Percentiles rank a stretch among this genome's conserved stretches.
Evolutionary conservation across 2,113 vertebrate genomes (phyloP).

Genomic region (Neofelis nebulosa): DNA sequence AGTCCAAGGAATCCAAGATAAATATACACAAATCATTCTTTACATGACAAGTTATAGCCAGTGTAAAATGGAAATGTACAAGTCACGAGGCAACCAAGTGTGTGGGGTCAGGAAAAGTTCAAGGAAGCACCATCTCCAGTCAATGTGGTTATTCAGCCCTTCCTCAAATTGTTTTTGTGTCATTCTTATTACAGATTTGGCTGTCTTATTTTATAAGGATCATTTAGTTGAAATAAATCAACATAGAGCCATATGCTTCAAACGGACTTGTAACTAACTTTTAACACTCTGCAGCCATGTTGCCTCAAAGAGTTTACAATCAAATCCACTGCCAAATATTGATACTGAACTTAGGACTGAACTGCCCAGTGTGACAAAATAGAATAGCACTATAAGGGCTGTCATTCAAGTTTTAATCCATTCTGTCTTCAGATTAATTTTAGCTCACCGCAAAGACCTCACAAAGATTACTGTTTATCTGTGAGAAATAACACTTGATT

Average conservation of each 20-base stretch:
- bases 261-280: not conserved
- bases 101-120: not conserved
- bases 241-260: not conserved
- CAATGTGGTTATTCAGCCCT: not conserved
- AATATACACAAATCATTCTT: not conserved
- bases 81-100: not conserved
- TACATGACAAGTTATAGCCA: not conserved
- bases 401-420: not conserved
- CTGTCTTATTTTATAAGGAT: not conserved
- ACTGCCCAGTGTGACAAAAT: not conserved
- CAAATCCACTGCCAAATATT: not conserved
- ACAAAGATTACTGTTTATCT: not conserved
- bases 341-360: not conserved
- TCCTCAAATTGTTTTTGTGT: not conserved
- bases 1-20: not conserved
- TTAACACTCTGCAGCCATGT: not conserved
- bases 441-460: not conserved
- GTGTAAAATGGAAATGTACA: not conserved
- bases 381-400: not conserved
- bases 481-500: conserved; percentile 28
- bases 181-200: not conserved
- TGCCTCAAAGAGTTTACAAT: not conserved
- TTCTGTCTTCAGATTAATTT: conserved; percentile 21
- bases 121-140: not conserved
- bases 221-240: not conserved